phyloP scores from a whole-genome alignment of 2,113 vertebrate species.

The Seriola rivoliana region DNA sequence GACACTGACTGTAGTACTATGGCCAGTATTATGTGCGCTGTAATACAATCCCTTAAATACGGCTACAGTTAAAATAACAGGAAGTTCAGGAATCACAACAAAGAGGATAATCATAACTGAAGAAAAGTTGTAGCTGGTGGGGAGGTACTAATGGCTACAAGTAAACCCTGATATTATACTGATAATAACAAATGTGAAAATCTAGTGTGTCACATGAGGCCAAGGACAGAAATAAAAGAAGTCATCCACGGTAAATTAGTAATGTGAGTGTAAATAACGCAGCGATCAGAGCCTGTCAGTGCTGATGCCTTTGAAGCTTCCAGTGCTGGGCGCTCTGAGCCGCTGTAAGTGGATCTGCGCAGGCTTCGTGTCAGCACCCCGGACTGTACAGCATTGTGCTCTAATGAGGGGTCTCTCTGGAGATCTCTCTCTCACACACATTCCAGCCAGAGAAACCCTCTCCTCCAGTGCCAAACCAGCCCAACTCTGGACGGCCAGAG shows the following conservation, averaged over 20 bases:
- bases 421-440: constrained; percentile 74
- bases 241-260: neutral
- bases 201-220: neutral
- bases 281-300: neutral
- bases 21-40: neutral
- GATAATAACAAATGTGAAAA: neutral
- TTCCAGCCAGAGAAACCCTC: constrained; percentile 71
- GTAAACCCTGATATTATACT: neutral
- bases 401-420: constrained; percentile 81
- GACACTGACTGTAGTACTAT: neutral
- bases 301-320: neutral
- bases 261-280: neutral
- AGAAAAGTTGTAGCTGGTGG: neutral
- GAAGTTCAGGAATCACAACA: neutral
- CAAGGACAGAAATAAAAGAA: neutral
- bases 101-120: neutral
- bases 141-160: too few relatives aligned
- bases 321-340: constrained; percentile 35
- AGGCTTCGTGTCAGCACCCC: constrained; percentile 76
- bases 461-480: constrained; percentile 52
- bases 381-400: constrained; percentile 83
- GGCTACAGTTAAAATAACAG: neutral
- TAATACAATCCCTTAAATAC: constrained; percentile 18
- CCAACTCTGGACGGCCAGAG: constrained; percentile 30
- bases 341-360: constrained; percentile 77